These are phyloP conservation scores for Craterocephalus amniculus DNA, from an alignment of 2,797 vertebrate genomes.

Conservation along the genomic window DNA sequence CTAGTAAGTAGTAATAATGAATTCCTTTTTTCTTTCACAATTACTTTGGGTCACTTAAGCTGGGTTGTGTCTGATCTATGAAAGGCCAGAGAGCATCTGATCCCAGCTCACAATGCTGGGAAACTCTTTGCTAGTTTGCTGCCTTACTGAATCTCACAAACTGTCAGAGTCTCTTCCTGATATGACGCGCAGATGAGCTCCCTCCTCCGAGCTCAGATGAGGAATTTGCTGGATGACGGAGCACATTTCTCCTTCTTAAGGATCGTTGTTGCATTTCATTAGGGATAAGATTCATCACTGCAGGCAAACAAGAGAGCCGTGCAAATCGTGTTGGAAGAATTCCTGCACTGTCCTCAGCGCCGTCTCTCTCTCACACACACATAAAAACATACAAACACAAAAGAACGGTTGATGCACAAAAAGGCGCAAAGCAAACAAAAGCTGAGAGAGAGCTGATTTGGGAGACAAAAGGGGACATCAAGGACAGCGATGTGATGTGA, in stretches of 20 bases:
- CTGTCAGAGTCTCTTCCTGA: slow-evolving; percentile 23
- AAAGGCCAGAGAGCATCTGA: neutral
- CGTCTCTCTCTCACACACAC: slow-evolving; percentile 35
- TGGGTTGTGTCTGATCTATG: slow-evolving; percentile 1
- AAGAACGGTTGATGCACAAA: slow-evolving; percentile 43
- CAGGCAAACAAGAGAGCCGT: slow-evolving; percentile 73
- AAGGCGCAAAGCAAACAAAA: slow-evolving; percentile 71
- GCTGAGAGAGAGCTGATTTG: slow-evolving; percentile 60
- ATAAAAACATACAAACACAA: slow-evolving; percentile 19
- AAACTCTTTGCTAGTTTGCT: slow-evolving; percentile 1
- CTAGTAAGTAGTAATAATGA: neutral
- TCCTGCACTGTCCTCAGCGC: slow-evolving; percentile 44
- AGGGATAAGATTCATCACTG: slow-evolving; percentile 81
- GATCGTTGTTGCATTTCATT: slow-evolving; percentile 81
- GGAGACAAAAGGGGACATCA: slow-evolving; percentile 67
- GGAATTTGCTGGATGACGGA: slow-evolving; percentile 79
- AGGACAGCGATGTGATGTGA: slow-evolving; percentile 63
- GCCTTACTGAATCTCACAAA: slow-evolving; percentile 17
- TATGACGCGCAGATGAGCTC: slow-evolving; percentile 51
- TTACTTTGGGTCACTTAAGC: neutral
- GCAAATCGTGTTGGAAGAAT: slow-evolving; percentile 75
- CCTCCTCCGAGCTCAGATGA: slow-evolving; percentile 54
- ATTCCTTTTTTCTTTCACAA: neutral
- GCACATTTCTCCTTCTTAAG: slow-evolving; percentile 75
- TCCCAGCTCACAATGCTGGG: neutral